phyloP scores from a whole-genome alignment of 1,140 invertebrate genomes.

The Berghia stephanieae region DNA sequence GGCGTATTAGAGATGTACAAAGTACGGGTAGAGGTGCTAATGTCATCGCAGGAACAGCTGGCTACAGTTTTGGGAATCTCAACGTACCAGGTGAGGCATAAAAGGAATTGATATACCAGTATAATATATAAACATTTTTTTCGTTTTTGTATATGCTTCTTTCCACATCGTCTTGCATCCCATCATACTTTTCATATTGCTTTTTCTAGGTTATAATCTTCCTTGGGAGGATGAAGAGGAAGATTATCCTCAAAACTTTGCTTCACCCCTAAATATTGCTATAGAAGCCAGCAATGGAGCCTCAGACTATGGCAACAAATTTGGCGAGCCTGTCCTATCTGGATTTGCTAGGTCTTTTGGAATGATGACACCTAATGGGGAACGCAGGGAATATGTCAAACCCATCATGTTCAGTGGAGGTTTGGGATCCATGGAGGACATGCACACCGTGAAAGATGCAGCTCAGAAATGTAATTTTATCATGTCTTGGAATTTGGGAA shows the following conservation, averaged over 20 bases:
- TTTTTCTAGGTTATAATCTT: conserved; percentile 76
- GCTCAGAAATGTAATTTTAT: conserved; percentile 75
- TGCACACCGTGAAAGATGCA: conserved; percentile 78
- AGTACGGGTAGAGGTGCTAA: conserved; percentile 77
- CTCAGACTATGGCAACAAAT: conserved; percentile 99
- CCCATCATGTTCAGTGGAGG: conserved; percentile 99
- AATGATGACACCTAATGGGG: conserved; percentile 73
- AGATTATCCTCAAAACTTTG: conserved; percentile 89
- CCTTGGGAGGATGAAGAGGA: conserved; percentile 85
- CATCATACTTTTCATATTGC: no score
- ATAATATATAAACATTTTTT: no score
- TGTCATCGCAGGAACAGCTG: conserved; percentile 92
- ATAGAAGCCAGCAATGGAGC: conserved; percentile 97
- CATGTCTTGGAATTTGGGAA: background rate
- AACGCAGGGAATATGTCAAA: conserved; percentile 92
- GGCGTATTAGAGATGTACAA: conserved; percentile 93
- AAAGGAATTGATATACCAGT: no score
- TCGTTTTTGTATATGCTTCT: no score
- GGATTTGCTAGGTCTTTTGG: conserved; percentile 95
- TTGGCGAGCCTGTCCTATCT: conserved; percentile 92
- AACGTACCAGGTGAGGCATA: conserved; percentile 86
- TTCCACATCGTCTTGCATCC: no score
- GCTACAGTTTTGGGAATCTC: conserved; percentile 94
- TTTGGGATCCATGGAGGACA: conserved; percentile 87
- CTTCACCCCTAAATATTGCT: conserved; percentile 79